phyloP scores from a whole-genome alignment of 2,797 vertebrate species.

The Natrix natrix region DNA sequence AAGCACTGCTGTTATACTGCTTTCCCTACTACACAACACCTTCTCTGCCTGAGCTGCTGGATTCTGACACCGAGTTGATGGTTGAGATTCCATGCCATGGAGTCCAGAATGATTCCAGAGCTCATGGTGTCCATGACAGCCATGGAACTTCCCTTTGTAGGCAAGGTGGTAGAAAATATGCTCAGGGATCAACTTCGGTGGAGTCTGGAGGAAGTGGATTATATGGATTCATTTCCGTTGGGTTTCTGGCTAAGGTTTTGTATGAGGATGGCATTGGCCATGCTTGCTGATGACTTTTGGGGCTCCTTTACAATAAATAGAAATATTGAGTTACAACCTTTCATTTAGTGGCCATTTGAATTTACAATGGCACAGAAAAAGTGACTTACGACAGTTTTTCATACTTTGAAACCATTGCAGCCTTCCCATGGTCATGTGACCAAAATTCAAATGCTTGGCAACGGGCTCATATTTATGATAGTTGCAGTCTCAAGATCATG shows the following conservation, averaged over 20 bases:
- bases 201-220: background rate
- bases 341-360: too few relatives aligned
- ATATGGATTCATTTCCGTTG: background rate
- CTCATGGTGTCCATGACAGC: background rate
- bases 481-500: background rate
- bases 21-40: background rate
- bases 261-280: background rate
- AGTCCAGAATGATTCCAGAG: background rate
- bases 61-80: background rate
- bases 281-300: background rate
- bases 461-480: background rate
- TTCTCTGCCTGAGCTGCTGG: background rate
- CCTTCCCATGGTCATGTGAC: background rate
- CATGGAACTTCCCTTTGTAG: background rate
- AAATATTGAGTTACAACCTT: too few relatives aligned
- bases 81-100: background rate
- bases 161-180: background rate
- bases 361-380: too few relatives aligned
- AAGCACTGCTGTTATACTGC: background rate
- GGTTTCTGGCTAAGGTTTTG: background rate
- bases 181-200: background rate
- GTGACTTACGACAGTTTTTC: too few relatives aligned
- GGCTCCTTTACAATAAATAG: too few relatives aligned
- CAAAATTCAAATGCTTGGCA: background rate
- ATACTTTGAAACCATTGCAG: too few relatives aligned